Conservation (phyloP, 2,797 vertebrate genomes). For the Crocodylus rhombifer region DNA sequence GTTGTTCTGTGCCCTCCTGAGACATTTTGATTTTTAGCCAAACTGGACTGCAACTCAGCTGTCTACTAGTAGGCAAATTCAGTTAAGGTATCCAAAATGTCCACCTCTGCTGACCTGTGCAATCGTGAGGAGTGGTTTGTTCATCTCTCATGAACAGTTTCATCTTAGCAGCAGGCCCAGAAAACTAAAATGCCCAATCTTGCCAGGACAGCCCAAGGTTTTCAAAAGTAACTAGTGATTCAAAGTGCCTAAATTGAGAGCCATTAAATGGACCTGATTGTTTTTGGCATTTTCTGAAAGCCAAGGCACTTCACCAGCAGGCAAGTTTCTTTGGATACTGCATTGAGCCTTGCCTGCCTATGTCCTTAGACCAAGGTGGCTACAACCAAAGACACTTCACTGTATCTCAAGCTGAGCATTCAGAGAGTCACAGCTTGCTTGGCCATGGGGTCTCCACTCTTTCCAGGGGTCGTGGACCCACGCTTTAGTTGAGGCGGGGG, state of each 20-base stretch:
- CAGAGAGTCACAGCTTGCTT: no score
- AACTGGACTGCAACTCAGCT: not conserved
- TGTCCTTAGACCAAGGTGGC: no score
- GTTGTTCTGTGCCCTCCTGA: not conserved
- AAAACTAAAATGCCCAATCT: not conserved
- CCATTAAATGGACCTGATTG: not conserved
- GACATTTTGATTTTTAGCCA: not conserved
- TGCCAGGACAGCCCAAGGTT: not conserved
- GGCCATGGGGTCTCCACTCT: no score
- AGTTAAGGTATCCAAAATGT: not conserved
- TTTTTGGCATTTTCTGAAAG: not conserved
- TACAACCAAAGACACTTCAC: no score
- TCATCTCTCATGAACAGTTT: not conserved
- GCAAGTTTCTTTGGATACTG: no score
- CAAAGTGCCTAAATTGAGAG: not conserved
- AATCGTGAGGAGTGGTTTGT: no score
- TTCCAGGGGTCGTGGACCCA: no score
- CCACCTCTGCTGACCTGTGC: not conserved
- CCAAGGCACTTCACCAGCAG: not conserved
- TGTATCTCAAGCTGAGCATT: no score
- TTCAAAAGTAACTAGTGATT: not conserved
- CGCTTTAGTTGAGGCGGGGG: no score
- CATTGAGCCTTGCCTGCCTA: no score
- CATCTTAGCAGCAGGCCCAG: not conserved
- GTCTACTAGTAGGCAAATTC: not conserved